Base-by-base conservation (phyloP, 2,797 vertebrate species). In the Melanotaenia trifasciata region DNA sequence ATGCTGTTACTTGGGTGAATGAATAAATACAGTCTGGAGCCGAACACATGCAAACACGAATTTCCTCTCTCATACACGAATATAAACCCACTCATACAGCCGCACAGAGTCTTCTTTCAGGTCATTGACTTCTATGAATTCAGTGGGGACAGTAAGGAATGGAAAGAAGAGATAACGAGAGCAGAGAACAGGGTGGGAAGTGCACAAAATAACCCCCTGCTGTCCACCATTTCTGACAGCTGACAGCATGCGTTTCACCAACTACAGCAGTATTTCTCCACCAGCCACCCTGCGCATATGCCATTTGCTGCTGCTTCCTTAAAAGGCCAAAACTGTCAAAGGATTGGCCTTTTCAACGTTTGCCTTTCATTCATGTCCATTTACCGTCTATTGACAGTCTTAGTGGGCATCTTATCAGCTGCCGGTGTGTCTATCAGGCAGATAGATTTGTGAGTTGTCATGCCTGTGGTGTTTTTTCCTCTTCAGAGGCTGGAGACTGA, bases 401-500 rank as follows among this genome's bases (percentile, higher is more conserved):
- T 59, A 57, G 59, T 1, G 54, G 64, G 72, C 36, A 12, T 53
- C 67, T 82, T 78, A 84, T 79, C 78, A 53, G 61, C 69, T 54
- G 64, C 33, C 59, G 76, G 30, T 14, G 8, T 24, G 16, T 79
- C 64, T 36, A 60, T 70, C 50, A 68, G 47, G 28, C 47, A 12
- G 24, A 64, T 5, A 11, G 68, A 50, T 51, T 56, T 75, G 68
- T 64, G 54, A 63, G 33, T 66, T 70, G 58, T 66, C 24, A 22
- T 5, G 14, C 79, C 22, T 78, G 54, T 64, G 51, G 1, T 62
- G 40, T 63, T 66, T 50, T 45, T 61, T 7, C 18, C 18, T 73
- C 78, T 54, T 18, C 92, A 99, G 98, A 97, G 95, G 95, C 97
- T 98, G 89, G 98, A 99, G 93, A 81, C 96, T 0, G 97, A 98